Evolutionary conservation across 1,140 invertebrate genomes (phyloP), one percentile per base, ranked within the genome.

Genomic region (Orussus abietinus): DNA sequence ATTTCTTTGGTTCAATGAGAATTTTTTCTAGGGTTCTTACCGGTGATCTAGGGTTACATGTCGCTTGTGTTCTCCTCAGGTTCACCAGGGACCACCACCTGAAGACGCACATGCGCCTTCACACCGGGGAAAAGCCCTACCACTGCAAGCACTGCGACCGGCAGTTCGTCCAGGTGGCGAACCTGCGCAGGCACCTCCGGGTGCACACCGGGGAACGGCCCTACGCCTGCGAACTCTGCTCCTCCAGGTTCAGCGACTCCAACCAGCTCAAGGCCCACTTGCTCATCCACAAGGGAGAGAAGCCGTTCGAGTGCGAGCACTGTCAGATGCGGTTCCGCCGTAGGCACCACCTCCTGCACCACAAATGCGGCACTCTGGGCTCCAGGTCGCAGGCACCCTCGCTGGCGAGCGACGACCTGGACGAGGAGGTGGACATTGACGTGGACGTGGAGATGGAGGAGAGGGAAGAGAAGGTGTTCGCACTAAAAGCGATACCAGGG

Each of bases 181-280:
- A 98, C 66, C 77, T 98, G 1, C 79, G 95, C 5, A 80, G 95
- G 2, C 95, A 98, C 56, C 72, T 96, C 14, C 80, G 94, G 13
- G 93, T 96, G 0, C 95, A 98, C 65, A 98, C 95, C 0, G 92
- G 95, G 0, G 95, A 98, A 66, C 81, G 89, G 12, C 94, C 95
- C 0, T 97, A 97, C 66, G 82, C 83, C 7, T 98, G 94, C 68
- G 84, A 93, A 30, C 75, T 90, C 12, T 98, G 95, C 66, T 78
- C 85, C 1, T 83, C 89, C 5, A 82, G 84, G 45, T 99, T 98
- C 74, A 95, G 91, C 32, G 92, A 95, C 60, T 91, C 88, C 2
- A 95, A 94, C 63, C 92, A 95, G 57, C 72, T 94, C n/a, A 94
- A 94, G 62, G 89, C 91, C 0, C 92, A 96, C 57, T 80, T 83